Evolutionary conservation across 2,113 vertebrate species (phyloP).

Genomic region (Lepidothrix coronata): DNA sequence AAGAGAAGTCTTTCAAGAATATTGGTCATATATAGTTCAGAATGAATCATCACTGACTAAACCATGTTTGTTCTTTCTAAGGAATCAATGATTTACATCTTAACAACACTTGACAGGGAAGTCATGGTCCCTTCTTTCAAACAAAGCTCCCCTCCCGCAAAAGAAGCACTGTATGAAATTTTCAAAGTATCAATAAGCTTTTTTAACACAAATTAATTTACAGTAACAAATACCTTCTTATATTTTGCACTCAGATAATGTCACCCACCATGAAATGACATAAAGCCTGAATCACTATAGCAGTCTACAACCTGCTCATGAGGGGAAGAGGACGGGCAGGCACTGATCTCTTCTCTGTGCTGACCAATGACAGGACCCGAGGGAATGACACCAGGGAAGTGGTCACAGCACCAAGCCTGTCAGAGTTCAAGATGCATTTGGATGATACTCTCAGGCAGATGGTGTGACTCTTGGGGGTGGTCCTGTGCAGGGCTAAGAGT

Average conservation of each 20-base stretch:
- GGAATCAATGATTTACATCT: conserved; percentile 26
- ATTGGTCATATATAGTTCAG: conserved; percentile 22
- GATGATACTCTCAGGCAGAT: background rate
- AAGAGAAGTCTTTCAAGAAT: background rate
- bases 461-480: background rate
- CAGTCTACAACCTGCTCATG: background rate
- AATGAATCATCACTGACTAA: conserved; percentile 41
- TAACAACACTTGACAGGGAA: background rate
- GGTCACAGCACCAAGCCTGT: background rate
- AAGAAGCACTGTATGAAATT: background rate
- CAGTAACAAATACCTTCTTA: background rate
- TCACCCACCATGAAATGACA: background rate
- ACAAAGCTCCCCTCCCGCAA: background rate
- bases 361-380: background rate
- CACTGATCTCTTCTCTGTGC: background rate
- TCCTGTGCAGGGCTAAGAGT: background rate
- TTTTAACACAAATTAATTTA: background rate
- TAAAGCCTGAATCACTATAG: background rate
- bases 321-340: background rate
- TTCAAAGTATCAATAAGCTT: background rate
- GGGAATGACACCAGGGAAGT: background rate
- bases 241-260: background rate
- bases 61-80: conserved; percentile 28
- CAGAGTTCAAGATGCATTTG: background rate
- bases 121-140: background rate